Evolutionary conservation across 2,797 vertebrate genomes (phyloP), one percentile per base, ranked within the genome.

Genomic region (Urocyon cinereoargenteus): DNA sequence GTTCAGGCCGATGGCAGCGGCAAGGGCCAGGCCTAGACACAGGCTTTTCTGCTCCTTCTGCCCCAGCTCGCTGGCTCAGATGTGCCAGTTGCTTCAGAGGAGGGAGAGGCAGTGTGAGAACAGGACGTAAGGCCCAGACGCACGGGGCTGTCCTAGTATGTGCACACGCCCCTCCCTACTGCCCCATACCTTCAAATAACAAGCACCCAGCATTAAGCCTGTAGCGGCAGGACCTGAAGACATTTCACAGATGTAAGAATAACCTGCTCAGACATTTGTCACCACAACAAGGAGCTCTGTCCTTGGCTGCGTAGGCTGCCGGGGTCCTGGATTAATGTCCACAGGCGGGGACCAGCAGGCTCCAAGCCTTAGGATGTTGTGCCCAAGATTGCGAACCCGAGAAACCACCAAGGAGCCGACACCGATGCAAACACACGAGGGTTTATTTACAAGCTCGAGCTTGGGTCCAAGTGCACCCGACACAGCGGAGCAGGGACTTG

Each of bases 111-210:
- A 18, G 45, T 4, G 4, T 12, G 31, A 73, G 36, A 26, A 49
- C 21, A 61, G 45, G 78, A 26, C 14, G 24, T 55, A n/a, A 15
- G 19, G 55, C 49, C 10, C 22, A 19, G 49, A 4, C 21, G 34
- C 22, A 18, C 40, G 2, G 31, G 3, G 16, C 13, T 4, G 3
- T 28, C 6, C 26, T 2, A 2, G 6, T 22, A 16, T 18, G 1
- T 14, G 5, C 12, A 0, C 3, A 0, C 4, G 1, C n/a, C 31
- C 13, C 31, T 6, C 28, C 36, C 36, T 28, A 14, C 49, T 18
- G 10, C 51, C 19, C 26, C 34, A 0, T 1, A 11, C 53, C 70
- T 83, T 49, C 59, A 8, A 5, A n/a, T 31, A 18, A 15, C 51
- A 40, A 18, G 26, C 31, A 2, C 21, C 75, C 15, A 31, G 4